Base-by-base conservation (phyloP, 2,797 vertebrate species). In the Margarornis squamiger region DNA sequence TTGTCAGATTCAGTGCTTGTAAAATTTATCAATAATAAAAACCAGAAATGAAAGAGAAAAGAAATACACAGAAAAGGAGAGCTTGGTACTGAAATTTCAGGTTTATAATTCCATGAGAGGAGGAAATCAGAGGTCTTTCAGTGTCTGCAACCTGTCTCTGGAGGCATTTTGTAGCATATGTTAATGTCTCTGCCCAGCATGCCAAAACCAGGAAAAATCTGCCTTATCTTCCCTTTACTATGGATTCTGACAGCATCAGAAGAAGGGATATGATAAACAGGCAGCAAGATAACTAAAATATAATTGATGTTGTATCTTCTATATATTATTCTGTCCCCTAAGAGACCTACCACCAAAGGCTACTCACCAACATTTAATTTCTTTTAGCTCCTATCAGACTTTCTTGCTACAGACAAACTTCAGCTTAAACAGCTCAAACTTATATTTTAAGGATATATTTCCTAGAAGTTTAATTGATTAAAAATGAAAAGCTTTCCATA, bases 251-350 rank as follows among this genome's bases (percentile, higher is more conserved):
- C 38, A 84, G 34, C 30, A 66, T 86, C 55, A 82, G 39, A 83
- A 77, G 22, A 6, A 86, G 4, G 22, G 78, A 39, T 62, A 84
- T 54, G 65, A 93, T 43, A 84, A 91, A 66, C 14, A 88, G 26
- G 36, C 58, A 72, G 68, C 62, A 88, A 75, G 61, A 74, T 65
- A 91, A 63, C 20, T 45, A 51, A 88, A 95, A 59, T 11, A 62
- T 55, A 85, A 96, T 90, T 16, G 94, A 63, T 80, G 41, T 45
- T 94, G 59, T 52, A 96, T 85, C 36, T 97, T 58, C 61, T 93
- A 39, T 92, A 39, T 59, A 75, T 90, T 34, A 52, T 86, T 84
- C 46, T 93, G 7, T 89, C 85, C 51, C 70, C 86, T 48, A 77
- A 88, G 72, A 97, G 43, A 57, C 14, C 88, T 67, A n/a, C 82